Conservation (phyloP, 2,888 invertebrate genomes). For the Dusona sp. region DNA sequence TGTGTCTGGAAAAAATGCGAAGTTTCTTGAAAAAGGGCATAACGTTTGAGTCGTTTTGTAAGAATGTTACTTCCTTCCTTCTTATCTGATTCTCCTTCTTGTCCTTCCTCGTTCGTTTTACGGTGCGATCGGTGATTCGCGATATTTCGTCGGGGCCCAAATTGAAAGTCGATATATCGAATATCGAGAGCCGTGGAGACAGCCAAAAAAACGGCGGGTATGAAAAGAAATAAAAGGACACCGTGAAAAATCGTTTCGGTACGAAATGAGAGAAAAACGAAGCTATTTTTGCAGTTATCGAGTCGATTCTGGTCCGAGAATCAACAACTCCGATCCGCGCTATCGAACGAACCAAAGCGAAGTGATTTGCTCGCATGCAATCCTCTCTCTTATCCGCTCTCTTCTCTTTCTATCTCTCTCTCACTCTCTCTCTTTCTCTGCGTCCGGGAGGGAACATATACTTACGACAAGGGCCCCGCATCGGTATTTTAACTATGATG, state of each 20-base stretch:
- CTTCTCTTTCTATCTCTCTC: neutral
- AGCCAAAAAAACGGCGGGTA: neutral
- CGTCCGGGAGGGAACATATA: conserved; percentile 34
- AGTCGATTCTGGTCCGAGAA: conserved; percentile 24
- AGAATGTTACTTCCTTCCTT: neutral
- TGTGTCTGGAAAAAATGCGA: conserved; percentile 79
- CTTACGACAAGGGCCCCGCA: neutral
- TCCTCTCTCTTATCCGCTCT: conserved; percentile 51
- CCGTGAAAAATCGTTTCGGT: conserved; percentile 39
- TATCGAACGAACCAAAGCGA: conserved; percentile 62
- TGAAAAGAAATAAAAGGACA: conserved; percentile 11
- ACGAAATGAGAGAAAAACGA: conserved; percentile 18
- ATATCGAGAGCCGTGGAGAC: conserved; percentile 19
- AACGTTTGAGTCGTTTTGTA: conserved; percentile 20
- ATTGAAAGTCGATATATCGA: conserved; percentile 59
- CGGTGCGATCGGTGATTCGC: conserved; percentile 4
- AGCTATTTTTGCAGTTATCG: conserved; percentile 6
- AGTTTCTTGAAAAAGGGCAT: conserved; percentile 83
- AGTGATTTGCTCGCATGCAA: conserved; percentile 60
- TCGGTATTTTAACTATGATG: neutral
- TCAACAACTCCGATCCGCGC: conserved; percentile 55
- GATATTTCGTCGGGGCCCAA: conserved; percentile 16
- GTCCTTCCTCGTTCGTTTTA: conserved; percentile 5
- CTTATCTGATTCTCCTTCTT: conserved; percentile 10
- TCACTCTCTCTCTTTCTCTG: conserved; percentile 1